A percentile compares a stretch with the other conserved stretches of the same genome.
Conservation (phyloP, 2,888 invertebrate genomes). For the Monochamus alternatus region DNA sequence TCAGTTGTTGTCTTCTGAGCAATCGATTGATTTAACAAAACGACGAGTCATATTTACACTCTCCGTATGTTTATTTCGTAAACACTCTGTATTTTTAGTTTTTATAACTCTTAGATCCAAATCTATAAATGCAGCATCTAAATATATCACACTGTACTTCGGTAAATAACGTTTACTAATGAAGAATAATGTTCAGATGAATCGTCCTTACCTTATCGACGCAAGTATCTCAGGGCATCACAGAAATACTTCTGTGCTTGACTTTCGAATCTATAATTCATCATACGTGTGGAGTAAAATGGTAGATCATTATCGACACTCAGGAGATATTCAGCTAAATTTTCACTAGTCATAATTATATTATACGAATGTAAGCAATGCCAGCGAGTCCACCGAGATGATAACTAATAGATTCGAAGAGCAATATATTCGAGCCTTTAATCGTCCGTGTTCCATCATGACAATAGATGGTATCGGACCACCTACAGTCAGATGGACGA, state of each 20-base stretch:
- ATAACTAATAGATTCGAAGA: conserved; percentile 25
- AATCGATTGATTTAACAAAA: too few species aligned
- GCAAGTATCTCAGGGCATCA: too few species aligned
- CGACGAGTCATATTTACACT: too few species aligned
- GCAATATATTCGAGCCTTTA: conserved; percentile 29
- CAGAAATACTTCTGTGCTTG: neutral
- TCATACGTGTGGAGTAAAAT: conserved; percentile 5
- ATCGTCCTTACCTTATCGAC: too few species aligned
- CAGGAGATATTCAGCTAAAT: conserved; percentile 1
- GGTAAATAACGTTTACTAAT: too few species aligned
- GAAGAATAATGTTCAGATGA: too few species aligned
- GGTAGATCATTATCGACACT: neutral
- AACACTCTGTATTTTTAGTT: too few species aligned
- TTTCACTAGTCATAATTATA: conserved; percentile 7
- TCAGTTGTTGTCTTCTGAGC: too few species aligned
- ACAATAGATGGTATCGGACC: conserved; percentile 35
- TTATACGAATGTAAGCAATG: conserved; percentile 6
- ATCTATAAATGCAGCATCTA: too few species aligned
- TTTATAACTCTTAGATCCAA: too few species aligned
- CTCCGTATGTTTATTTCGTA: too few species aligned
- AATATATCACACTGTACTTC: too few species aligned
- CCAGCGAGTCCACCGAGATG: neutral
- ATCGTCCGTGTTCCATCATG: conserved; percentile 26
- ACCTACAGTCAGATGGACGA: conserved; percentile 29
- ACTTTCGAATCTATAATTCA: neutral